These are phyloP conservation scores for Fregetta grallaria DNA, from an alignment of 2,113 vertebrate species.

Conservation along the genomic window DNA sequence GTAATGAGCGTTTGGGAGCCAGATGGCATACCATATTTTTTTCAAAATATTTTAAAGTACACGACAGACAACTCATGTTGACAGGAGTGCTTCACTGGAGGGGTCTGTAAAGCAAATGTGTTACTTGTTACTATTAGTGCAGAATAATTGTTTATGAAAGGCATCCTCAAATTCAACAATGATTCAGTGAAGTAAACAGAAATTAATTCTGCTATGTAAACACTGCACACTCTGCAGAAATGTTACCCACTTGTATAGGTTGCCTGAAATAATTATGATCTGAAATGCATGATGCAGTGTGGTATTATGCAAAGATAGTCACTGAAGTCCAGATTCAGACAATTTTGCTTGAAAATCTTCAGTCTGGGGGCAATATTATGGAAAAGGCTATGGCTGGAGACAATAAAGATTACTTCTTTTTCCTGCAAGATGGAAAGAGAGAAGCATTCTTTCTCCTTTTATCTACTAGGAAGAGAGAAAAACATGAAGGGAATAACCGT, in stretches of 20 bases:
- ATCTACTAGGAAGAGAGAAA: not conserved
- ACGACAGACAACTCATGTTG: constrained; percentile 32
- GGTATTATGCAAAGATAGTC: not conserved
- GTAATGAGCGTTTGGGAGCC: constrained; percentile 7
- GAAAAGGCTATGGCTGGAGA: not conserved
- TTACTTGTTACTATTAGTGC: constrained; percentile 56
- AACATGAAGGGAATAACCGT: not conserved
- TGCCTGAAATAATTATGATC: not conserved
- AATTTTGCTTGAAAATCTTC: not conserved
- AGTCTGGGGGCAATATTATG: not conserved
- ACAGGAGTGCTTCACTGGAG: not conserved
- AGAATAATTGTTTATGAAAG: constrained; percentile 58
- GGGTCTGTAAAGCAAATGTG: constrained; percentile 52
- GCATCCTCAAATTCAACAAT: constrained; percentile 9
- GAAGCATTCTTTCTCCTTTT: not conserved
- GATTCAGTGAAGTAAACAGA: constrained; percentile 29
- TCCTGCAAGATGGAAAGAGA: not conserved
- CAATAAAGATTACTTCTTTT: not conserved
- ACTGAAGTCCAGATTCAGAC: not conserved
- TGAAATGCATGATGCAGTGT: not conserved
- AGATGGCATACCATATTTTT: constrained; percentile 41
- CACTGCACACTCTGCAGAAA: not conserved
- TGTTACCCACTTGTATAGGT: not conserved
- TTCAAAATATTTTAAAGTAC: not conserved
- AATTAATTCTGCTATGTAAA: constrained; percentile 27